These are phyloP conservation scores for Athene cunicularia DNA, from an alignment of 2,113 vertebrate genomes.

Conservation along the genomic window DNA sequence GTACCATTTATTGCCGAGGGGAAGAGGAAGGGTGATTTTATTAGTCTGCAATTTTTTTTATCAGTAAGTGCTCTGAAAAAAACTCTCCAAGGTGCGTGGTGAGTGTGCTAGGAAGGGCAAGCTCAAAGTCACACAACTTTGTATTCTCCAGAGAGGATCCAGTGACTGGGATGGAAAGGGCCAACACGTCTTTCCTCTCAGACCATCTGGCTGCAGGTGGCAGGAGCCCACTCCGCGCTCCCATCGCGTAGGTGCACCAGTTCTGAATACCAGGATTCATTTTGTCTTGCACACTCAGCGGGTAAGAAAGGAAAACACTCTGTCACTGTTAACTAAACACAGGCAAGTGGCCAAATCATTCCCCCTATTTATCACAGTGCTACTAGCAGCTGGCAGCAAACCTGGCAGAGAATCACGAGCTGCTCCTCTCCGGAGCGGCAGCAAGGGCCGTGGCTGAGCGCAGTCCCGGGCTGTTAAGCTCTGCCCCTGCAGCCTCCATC, in stretches of 20 bases:
- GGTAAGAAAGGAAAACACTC: background rate
- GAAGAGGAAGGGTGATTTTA: background rate
- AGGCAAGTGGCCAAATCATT: background rate
- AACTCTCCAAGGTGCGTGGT: background rate
- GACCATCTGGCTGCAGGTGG: background rate
- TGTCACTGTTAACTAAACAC: background rate
- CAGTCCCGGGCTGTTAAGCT: background rate
- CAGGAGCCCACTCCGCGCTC: background rate
- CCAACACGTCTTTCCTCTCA: background rate
- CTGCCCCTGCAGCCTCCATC: background rate
- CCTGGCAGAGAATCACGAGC: background rate
- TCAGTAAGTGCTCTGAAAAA: background rate
- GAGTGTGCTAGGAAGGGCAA: background rate
- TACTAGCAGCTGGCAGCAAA: background rate
- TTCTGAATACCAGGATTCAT: background rate
- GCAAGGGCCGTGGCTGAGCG: background rate
- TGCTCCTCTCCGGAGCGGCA: rapidly evolving
- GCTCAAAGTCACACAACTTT: background rate
- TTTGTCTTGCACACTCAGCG: background rate
- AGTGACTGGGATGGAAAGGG: background rate
- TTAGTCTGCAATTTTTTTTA: background rate
- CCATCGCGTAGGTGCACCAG: rapidly evolving
- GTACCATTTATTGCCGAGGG: background rate
- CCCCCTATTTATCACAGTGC: background rate
- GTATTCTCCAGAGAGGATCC: background rate